phyloP scores from a whole-genome alignment of 2,797 vertebrate species.

The Malacoctenus gilli region DNA sequence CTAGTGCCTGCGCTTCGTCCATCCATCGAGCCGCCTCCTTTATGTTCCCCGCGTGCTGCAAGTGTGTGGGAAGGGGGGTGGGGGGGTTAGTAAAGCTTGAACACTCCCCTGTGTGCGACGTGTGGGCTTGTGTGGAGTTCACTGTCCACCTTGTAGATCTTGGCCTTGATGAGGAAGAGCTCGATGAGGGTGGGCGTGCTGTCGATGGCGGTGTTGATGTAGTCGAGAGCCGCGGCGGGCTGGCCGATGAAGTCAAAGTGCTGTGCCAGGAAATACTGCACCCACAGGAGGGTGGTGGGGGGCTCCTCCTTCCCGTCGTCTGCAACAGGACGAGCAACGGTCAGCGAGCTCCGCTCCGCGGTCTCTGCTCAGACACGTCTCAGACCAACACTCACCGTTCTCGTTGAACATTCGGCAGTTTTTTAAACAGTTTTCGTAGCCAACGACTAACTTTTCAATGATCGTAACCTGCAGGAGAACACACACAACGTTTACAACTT shows the following conservation, averaged over 20 bases:
- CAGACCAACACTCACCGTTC: slow-evolving; percentile 85
- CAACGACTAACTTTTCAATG: slow-evolving; percentile 94
- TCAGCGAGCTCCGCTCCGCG: neutral
- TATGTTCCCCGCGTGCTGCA: slow-evolving; percentile 96
- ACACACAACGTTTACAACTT: too few relatives aligned
- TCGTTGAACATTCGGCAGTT: slow-evolving; percentile 94
- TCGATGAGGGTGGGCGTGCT: slow-evolving; percentile 98
- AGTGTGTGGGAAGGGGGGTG: neutral
- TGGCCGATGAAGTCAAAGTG: slow-evolving; percentile 94
- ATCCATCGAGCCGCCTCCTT: slow-evolving; percentile 98
- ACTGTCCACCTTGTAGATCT: slow-evolving; percentile 96
- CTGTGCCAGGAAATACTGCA: slow-evolving; percentile 98
- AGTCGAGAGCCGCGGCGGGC: slow-evolving; percentile 91
- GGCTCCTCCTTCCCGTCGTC: slow-evolving; percentile 99
- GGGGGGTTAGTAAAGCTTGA: neutral
- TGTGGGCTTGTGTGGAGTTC: too few relatives aligned
- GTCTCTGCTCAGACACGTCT: neutral
- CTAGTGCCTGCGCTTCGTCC: slow-evolving; percentile 98
- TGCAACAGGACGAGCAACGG: slow-evolving; percentile 45
- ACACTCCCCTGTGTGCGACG: accelerated
- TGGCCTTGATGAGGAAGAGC: slow-evolving; percentile 97
- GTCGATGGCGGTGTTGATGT: slow-evolving; percentile 98
- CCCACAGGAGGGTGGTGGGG: slow-evolving; percentile 97
- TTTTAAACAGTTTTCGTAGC: slow-evolving; percentile 95
- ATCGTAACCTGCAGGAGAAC: slow-evolving; percentile 87